Evolutionary conservation across 2,888 invertebrate species (phyloP), one percentile per base, ranked within the genome.

Genomic region (Tanytarsus gracilentus): DNA sequence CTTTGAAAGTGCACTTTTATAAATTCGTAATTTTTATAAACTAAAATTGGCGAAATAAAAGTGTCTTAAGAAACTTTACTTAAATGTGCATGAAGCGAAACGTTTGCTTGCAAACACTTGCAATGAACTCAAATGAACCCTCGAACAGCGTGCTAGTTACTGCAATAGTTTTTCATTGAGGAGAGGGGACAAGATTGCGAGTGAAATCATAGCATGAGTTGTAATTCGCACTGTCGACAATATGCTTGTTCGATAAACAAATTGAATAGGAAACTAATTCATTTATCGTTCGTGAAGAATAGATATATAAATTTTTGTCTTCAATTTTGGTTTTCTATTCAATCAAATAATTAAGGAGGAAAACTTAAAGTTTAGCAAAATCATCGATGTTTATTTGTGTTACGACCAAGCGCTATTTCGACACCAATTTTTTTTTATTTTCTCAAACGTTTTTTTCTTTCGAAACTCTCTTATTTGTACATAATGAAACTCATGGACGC

Each of bases 41-140:
- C 18, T 44, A 11, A 23, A 33, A 52, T 16, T 23, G 23, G 30
- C 49, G 27, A 49, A 49, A 7, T 18, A 30, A 30, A 18, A 50
- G 26, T n/a, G 16, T 53, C 53, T 53, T 53, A 36, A 53, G 33
- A 53, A 55, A 55, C 23, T 23, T 55, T 55, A 55, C 55, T 55
- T 55, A 55, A 55, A 40, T 55, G 55, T 55, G 55, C 26, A 49
- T 27, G 27, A 33, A 55, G 53, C 53, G 23, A 53, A 29, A 44
- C 44, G 44, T n/a, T 49, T 49, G 11, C 40, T 55, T 44, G 33
- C 55, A 55, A 55, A 55, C 55, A 55, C 40, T 55, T 55, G 55
- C 55, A 55, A 55, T 55, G 55, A 55, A 55, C 55, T 55, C 55
- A 26, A 33, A 36, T 55, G 55, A 55, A 55, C 55, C 21, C 26